Percentiles rank a stretch among this genome's conserved stretches.
phyloP scores from a whole-genome alignment of 30 jellyfish, hydroid and myxozoan species.

The Clytia hemisphaerica region DNA sequence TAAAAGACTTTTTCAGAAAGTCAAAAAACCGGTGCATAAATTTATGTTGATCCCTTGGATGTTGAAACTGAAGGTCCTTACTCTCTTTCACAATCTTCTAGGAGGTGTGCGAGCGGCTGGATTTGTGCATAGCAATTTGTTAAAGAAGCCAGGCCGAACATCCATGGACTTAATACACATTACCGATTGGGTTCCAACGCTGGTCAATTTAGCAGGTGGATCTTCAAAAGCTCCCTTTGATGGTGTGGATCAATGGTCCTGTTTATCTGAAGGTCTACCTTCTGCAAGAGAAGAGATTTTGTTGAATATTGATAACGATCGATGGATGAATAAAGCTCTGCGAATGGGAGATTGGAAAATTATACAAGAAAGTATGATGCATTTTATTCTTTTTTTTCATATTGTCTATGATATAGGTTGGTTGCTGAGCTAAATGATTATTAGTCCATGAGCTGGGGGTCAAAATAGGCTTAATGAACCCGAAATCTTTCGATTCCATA shows the following conservation, averaged over 20 bases:
- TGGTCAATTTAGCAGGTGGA: conserved; percentile 71
- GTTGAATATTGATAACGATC: conserved; percentile 65
- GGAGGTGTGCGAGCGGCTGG: conserved; percentile 91
- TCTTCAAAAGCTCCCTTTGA: conserved; percentile 16
- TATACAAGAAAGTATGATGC: conserved; percentile 22
- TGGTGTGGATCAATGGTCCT: conserved; percentile 64
- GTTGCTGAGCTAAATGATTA: no score
- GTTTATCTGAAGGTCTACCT: conserved; percentile 22
- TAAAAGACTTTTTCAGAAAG: no score
- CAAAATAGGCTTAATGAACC: no score
- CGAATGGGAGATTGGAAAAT: conserved; percentile 78
- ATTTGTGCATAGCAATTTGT: conserved; percentile 58
- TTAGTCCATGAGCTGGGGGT: no score
- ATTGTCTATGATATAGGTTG: no score
- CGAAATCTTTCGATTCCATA: no score
- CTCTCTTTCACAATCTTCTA: no score
- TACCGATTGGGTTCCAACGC: conserved; percentile 92
- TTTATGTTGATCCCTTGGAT: no score
- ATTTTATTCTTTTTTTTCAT: no score
- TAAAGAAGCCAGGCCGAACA: conserved; percentile 63
- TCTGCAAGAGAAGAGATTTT: conserved; percentile 76
- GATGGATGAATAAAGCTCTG: conserved; percentile 53
- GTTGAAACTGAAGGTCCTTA: no score
- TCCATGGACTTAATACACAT: conserved; percentile 63
- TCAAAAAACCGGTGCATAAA: no score